Conservation (phyloP, 2,888 invertebrate species). For the Epistrophe grossulariae region DNA sequence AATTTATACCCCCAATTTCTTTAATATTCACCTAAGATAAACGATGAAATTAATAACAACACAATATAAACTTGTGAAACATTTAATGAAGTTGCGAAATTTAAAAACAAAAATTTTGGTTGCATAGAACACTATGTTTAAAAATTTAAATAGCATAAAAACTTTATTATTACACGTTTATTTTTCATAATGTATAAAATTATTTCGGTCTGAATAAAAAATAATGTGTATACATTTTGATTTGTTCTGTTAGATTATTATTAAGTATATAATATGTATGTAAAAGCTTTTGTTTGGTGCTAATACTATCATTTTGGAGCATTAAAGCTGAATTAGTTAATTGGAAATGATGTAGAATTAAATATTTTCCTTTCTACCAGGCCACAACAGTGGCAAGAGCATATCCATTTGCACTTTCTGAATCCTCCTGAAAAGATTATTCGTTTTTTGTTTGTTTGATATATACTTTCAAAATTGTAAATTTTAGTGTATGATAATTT, state of each 20-base stretch:
- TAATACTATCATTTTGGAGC: constrained; percentile 1
- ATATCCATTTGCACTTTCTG: constrained; percentile 87
- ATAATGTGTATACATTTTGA: background rate
- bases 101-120: background rate
- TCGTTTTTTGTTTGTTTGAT: constrained; percentile 21
- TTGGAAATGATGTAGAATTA: constrained; percentile 6
- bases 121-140: constrained; percentile 15
- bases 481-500: constrained; percentile 13
- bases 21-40: background rate
- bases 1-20: background rate
- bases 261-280: background rate
- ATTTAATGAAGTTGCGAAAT: background rate
- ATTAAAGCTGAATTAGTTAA: constrained; percentile 22
- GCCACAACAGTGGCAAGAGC: constrained; percentile 87
- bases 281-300: background rate
- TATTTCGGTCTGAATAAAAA: background rate
- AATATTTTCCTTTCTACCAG: constrained; percentile 82
- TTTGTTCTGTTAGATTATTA: background rate
- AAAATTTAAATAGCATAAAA: background rate
- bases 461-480: constrained; percentile 50
- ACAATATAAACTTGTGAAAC: background rate
- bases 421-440: constrained; percentile 87
- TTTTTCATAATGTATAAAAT: background rate
- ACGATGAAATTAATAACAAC: background rate
- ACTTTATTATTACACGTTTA: constrained; percentile 1